Evolutionary conservation across 2,888 invertebrate genomes (phyloP), one percentile per base, ranked within the genome.

Genomic region (Lasioglossum villosulum): DNA sequence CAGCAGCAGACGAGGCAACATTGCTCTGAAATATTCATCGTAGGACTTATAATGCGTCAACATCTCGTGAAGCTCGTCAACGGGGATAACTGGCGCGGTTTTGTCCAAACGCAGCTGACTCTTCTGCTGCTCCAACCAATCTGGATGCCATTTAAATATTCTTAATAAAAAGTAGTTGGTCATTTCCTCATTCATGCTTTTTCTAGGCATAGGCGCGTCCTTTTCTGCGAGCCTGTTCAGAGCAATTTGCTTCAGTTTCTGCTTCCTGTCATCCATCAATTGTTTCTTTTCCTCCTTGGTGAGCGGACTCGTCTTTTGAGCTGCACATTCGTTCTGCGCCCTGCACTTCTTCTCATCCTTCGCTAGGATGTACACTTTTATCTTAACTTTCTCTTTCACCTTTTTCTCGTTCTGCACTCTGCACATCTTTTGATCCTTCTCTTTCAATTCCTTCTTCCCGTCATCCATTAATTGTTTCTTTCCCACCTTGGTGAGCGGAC

Each of bases 111-210:
- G 93, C 34, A 95, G 92, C 92, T 97, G 96, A 73, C 93, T 93
- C 34, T 95, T 92, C 92, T 97, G 96, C 89, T 96, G 96, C 83
- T 96, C 94, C 4, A 97, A 92, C 97, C 97, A 97, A 45, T 96
- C 95, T 14, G 97, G 96, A 90, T 96, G 96, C 97, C 97, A 97
- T 2, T 79, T 90, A 8, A 97, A 95, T 86, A 97, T 96, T 86
- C 96, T 95, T 86, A 96, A 95, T 42, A 97, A 93, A 19, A 96
- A 96, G 70, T 96, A 95, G 86, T 95, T 93, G 10, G 92, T 74
- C 72, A 88, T 93, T 23, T 91, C 90, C 56, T 39, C 19, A 10
- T 34, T 37, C 1, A 76, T 27, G 6, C 84, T 59, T 78, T 86
- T 91, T 6, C 87, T 85, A 2, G 42, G n/a, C 30, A 93, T 79